phyloP scores from a whole-genome alignment of 2,113 vertebrate genomes.

The Spizaetus ornatus region DNA sequence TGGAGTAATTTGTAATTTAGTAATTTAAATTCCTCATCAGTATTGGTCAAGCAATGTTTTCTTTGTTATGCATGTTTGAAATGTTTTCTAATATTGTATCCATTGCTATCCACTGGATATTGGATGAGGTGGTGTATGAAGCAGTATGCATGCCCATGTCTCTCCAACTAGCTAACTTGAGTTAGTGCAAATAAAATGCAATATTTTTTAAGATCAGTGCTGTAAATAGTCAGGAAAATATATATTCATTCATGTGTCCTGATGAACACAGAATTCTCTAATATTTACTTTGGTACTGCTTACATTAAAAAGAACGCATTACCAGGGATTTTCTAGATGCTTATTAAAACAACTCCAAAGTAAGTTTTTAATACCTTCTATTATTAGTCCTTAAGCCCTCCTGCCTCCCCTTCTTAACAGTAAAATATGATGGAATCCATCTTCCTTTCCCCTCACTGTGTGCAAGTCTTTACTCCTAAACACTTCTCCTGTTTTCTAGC shows the following conservation, averaged over 20 bases:
- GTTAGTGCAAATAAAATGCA: background rate
- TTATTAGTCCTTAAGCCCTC: background rate
- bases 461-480: background rate
- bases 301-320: background rate
- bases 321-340: background rate
- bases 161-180: background rate
- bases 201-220: background rate
- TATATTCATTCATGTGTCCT: background rate
- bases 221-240: background rate
- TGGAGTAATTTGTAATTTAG: no score
- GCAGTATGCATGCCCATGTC: rapidly evolving
- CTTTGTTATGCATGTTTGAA: background rate
- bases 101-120: rapidly evolving
- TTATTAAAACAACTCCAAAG: background rate
- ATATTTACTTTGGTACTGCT: background rate
- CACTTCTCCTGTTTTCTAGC: background rate
- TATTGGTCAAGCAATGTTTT: background rate
- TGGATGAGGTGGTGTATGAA: background rate
- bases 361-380: background rate
- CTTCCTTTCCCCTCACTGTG: background rate
- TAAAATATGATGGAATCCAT: background rate
- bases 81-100: rapidly evolving
- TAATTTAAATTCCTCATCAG: background rate
- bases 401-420: background rate
- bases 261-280: background rate